Evolutionary conservation across 2,113 vertebrate species (phyloP), one percentile per base, ranked within the genome.

Genomic region (Trachemys scripta): DNA sequence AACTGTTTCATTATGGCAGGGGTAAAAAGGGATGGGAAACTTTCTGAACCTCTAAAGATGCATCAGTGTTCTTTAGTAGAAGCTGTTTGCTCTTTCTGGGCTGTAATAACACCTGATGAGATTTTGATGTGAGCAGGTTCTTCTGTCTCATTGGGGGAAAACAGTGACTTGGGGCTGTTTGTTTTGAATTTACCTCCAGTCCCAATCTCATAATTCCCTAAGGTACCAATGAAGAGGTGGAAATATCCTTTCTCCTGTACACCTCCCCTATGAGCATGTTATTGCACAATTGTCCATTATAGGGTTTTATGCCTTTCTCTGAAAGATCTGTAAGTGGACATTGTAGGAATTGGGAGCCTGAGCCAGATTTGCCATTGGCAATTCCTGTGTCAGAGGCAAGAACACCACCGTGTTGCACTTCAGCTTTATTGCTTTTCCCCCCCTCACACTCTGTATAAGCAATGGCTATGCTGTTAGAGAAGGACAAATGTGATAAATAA

Each of bases 401-500:
- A 84, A 69, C 5, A n/a, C 50, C 65, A 57, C 42, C 14, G 42
- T 57, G 84, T 57, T 80, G 54, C 80, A 65, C 38, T 78, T 76
- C 86, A 92, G 91, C 57, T 92, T 92, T 92, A 92, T 84, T 84
- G 86, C 86, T 80, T 92, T 16, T 2, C 50, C 35, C 50, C 35
- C 54, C 50, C 79, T 85, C 80, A 84, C 50, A 89, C 54, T n/a
- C 31, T 24, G 13, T 84, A 92, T 69, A 92, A 89, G 75, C 75
- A 35, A 84, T 92, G 82, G 86, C 65, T 84, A 57, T 53, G 29
- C 69, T 22, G 82, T 84, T 84, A 88, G 59, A 92, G 86, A 84
- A 89, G 75, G 91, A 92, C 91, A 92, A 92, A 88, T 92, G 86
- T 92, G 91, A 89, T 92, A 89, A 92, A 92, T 92, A 92, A 92